Percentiles rank a stretch among this genome's conserved stretches.
phyloP scores from a whole-genome alignment of 1,140 invertebrate genomes.

The Contarinia nasturtii region DNA sequence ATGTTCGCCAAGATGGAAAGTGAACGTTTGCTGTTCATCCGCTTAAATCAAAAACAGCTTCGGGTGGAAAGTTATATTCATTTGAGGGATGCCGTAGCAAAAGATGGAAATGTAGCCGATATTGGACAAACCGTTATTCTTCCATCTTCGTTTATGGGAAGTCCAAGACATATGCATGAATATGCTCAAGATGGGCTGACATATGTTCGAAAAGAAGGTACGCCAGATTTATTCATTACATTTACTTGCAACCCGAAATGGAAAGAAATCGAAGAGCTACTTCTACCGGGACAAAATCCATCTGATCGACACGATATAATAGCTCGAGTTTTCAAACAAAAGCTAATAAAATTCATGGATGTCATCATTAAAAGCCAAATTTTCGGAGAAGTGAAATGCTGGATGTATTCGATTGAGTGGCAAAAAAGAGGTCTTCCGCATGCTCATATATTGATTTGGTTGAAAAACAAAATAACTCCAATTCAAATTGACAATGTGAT shows the following conservation, averaged over 20 bases:
- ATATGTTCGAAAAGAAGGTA: no score
- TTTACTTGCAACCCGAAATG: conserved; percentile 30
- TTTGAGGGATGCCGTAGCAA: conserved; percentile 15
- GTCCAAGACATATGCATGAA: conserved; percentile 25
- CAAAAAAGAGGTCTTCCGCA: conserved; percentile 1
- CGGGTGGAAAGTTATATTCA: conserved; percentile 12
- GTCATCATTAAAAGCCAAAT: conserved; percentile 20
- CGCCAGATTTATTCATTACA: conserved; percentile 23
- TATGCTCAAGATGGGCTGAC: conserved; percentile 24
- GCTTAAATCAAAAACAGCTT: conserved; percentile 21
- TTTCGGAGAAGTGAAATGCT: conserved; percentile 17
- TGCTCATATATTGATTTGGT: neutral
- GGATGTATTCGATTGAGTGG: conserved; percentile 24
- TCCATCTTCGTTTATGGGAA: conserved; percentile 24
- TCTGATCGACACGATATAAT: conserved; percentile 19
- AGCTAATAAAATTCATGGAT: conserved; percentile 26
- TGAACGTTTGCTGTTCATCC: conserved; percentile 22
- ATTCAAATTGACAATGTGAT: conserved; percentile 28
- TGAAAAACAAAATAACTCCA: conserved; percentile 4
- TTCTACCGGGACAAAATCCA: conserved; percentile 17
- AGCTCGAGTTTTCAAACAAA: conserved; percentile 27
- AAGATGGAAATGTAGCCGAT: conserved; percentile 2
- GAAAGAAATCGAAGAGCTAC: conserved; percentile 16
- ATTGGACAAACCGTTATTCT: conserved; percentile 17
- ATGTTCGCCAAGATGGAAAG: conserved; percentile 29